phyloP scores from a whole-genome alignment of 2,113 vertebrate species.

The Mungos mungo region DNA sequence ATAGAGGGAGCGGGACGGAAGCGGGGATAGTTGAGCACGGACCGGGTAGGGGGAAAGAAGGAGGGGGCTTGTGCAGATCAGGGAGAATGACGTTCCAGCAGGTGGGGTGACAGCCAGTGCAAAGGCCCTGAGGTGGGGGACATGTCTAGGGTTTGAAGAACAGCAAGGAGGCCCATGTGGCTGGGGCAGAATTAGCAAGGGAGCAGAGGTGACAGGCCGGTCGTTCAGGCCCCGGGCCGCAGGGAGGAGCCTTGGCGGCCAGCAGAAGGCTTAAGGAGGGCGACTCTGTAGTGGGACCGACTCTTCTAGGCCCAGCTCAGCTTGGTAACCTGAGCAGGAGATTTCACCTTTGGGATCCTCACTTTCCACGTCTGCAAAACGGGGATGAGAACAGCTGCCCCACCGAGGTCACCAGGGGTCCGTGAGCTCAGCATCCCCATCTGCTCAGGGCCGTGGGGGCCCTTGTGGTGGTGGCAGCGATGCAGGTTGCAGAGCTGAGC shows the following conservation, averaged over 20 bases:
- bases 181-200: not conserved
- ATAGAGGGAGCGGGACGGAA: not conserved
- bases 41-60: too few relatives aligned
- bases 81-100: not conserved
- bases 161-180: not conserved
- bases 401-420: not conserved
- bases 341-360: not conserved
- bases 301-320: not conserved
- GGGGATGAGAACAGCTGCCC: not conserved
- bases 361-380: not conserved
- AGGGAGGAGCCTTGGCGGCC: not conserved
- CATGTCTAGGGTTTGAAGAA: not conserved
- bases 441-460: not conserved
- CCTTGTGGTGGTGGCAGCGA: not conserved
- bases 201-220: too few relatives aligned
- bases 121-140: not conserved
- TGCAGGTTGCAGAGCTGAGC: not conserved
- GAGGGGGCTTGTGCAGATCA: not conserved
- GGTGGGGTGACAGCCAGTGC: not conserved
- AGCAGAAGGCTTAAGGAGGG: not conserved
- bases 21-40: not conserved
- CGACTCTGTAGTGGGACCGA: accelerated
- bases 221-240: accelerated
- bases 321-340: not conserved
- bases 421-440: accelerated